Conservation (phyloP, 2,797 vertebrate genomes). For the Gymnothorax javanicus region DNA sequence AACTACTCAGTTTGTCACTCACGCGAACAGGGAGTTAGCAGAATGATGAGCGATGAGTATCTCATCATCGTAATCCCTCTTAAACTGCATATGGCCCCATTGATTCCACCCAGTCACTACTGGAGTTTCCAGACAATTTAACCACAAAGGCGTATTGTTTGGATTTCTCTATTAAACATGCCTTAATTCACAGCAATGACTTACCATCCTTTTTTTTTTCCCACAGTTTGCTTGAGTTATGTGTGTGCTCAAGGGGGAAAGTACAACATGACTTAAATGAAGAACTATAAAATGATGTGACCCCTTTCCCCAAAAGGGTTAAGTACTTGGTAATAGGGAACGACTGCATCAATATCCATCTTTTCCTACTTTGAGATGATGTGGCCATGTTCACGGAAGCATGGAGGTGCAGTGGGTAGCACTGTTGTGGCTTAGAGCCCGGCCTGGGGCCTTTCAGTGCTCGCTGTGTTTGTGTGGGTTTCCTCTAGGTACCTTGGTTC, state of each 20-base stretch:
- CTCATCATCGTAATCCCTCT: constrained; percentile 59
- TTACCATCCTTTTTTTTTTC: neutral
- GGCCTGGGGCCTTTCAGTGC: too few species aligned
- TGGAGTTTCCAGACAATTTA: constrained; percentile 57
- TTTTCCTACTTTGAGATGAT: too few species aligned
- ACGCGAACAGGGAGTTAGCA: constrained; percentile 33
- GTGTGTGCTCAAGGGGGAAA: neutral
- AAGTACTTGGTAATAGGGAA: neutral
- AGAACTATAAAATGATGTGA: neutral
- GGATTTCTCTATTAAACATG: neutral
- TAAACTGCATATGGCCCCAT: constrained; percentile 57
- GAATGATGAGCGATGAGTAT: constrained; percentile 42
- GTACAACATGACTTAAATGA: neutral
- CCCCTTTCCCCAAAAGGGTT: neutral
- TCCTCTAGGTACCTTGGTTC: too few species aligned
- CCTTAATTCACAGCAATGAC: neutral
- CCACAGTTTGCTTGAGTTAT: neutral
- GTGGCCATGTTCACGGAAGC: too few species aligned
- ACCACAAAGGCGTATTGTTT: constrained; percentile 53
- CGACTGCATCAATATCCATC: neutral
- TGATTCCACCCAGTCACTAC: constrained; percentile 52
- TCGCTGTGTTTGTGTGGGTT: too few species aligned
- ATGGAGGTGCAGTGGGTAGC: too few species aligned
- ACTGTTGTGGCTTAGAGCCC: too few species aligned
- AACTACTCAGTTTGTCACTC: constrained; percentile 45